Conservation (phyloP, 2,888 invertebrate species). For the Cosmia trapezina region DNA sequence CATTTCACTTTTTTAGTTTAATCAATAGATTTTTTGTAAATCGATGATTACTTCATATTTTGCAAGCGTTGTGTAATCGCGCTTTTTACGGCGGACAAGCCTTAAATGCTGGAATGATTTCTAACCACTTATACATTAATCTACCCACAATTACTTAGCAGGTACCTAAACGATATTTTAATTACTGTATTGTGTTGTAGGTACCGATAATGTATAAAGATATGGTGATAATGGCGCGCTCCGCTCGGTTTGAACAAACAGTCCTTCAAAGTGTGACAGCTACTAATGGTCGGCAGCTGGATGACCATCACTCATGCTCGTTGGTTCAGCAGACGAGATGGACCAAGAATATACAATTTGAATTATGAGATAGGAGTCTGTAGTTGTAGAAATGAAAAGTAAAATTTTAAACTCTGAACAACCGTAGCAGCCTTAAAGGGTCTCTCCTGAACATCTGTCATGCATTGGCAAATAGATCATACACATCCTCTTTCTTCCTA, state of each 20-base stretch:
- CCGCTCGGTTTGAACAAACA: constrained; percentile 11
- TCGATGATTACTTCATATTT: too few relatives aligned
- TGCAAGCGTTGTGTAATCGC: too few relatives aligned
- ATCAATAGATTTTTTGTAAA: too few relatives aligned
- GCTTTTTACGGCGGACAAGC: too few relatives aligned
- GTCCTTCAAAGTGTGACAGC: constrained; percentile 29
- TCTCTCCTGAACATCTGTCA: too few relatives aligned
- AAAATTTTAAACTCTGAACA: neutral
- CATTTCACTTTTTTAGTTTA: too few relatives aligned
- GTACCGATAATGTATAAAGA: neutral
- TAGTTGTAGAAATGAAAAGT: neutral
- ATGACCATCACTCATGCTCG: constrained; percentile 26
- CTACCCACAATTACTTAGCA: neutral
- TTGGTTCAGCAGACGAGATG: constrained; percentile 5
- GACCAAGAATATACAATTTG: neutral
- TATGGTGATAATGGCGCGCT: neutral
- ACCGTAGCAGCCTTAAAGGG: too few relatives aligned
- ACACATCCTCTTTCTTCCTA: too few relatives aligned
- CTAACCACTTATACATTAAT: neutral
- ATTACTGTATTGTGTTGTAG: neutral
- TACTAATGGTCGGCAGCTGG: constrained; percentile 30
- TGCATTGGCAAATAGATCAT: neutral
- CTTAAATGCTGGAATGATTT: neutral
- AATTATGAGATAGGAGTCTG: neutral
- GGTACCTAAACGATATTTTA: neutral